Conservation (phyloP, 2,888 invertebrate genomes). For the Aricia artaxerxes region DNA sequence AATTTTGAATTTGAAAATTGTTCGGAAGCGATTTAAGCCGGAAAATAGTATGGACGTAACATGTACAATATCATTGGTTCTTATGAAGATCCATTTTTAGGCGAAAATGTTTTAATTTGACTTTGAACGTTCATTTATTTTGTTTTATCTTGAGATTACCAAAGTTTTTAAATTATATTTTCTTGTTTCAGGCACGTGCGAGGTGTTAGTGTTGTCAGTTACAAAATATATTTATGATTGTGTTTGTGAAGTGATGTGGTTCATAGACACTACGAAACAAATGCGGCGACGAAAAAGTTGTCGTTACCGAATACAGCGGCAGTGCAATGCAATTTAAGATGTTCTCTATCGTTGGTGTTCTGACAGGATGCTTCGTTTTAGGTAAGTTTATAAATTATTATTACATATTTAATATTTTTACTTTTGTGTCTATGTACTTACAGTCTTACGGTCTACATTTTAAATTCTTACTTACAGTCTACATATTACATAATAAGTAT, state of each 20-base stretch:
- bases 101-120: background rate
- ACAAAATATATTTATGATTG: conserved; percentile 46
- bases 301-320: conserved; percentile 41
- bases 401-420: background rate
- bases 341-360: conserved; percentile 44
- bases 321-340: conserved; percentile 57
- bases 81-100: background rate
- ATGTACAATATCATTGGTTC: background rate
- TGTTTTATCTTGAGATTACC: background rate
- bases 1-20: too few species aligned
- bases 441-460: too few species aligned
- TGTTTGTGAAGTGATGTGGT: conserved; percentile 53
- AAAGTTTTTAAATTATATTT: conserved; percentile 15
- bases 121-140: background rate
- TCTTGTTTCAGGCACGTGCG: conserved; percentile 49
- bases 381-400: conserved; percentile 39
- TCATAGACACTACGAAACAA: conserved; percentile 55
- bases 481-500: too few species aligned
- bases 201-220: conserved; percentile 44
- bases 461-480: too few species aligned
- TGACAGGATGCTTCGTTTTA: conserved; percentile 42
- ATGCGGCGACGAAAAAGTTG: conserved; percentile 67
- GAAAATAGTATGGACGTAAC: too few species aligned
- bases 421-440: background rate
- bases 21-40: too few species aligned